Evolutionary conservation across 2,888 invertebrate genomes (phyloP), one percentile per base, ranked within the genome.

Genomic region (Lypha dubia): DNA sequence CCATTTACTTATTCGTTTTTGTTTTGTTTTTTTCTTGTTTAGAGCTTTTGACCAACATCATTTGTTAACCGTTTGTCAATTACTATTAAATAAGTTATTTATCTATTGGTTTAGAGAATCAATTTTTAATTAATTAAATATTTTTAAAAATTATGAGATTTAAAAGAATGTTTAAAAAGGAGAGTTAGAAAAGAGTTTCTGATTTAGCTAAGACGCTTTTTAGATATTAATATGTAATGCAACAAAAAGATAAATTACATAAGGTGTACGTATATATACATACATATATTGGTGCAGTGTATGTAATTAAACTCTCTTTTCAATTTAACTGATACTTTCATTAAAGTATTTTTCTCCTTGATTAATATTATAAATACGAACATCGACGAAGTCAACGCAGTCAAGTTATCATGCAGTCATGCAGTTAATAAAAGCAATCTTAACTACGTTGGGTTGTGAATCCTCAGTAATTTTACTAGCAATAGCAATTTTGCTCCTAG

Each of bases 61-160:
- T 49, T 68, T 70, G 41, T 77, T 62, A 68, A 49, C 20, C 49
- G 35, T 58, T 77, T 77, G 71, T 79, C 71, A 79, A 71, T 53
- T 56, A 63, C 35, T 35, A 56, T 63, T 63, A 71, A 46, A 20
- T 44, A 13, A 17, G 41, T 32, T 77, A 6, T 28, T 60, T 35
- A 32, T 51, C 32, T 24, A 17, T 11, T 17, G 3, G 3, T 28
- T 46, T 44, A 2, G 24, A 22, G 38, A 6, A 20, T 20, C 20
- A 13, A 22, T 13, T 9, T 4, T 7, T 46, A 22, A 22, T 20
- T 22, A 22, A 22, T 22, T 28, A 49, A 49, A 20, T 49, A 20
- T 20, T 49, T 49, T 20, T 49, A 20, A 49, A 22, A 49, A 22
- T 49, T 28, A 28, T 5, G 28, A 28, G 11, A 20, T 1, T 44